Base-by-base conservation (phyloP, 2,797 vertebrate genomes). In the Arctocebus calabarensis region DNA sequence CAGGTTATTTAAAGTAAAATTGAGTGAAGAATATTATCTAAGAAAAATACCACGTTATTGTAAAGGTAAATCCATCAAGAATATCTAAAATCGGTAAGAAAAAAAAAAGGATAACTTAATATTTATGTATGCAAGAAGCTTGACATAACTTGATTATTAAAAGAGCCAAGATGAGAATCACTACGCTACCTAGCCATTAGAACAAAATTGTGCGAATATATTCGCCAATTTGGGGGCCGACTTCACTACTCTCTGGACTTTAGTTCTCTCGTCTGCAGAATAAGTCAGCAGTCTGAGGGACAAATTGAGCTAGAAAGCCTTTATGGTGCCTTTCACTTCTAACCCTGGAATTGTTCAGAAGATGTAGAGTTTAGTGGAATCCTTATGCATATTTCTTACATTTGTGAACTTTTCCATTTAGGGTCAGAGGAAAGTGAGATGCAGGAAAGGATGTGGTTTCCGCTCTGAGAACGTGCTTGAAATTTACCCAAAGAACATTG, bases 51-150 rank as follows among this genome's bases (percentile, higher is more conserved):
- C 48, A 94, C 68, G 2, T 1, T 94, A 66, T 94, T 85, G 88
- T 91, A 83, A 96, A 88, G 27, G 70, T 89, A 93, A 94, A 73
- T 93, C 71, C 74, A 75, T 95, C 83, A 52, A 74, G 73, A 97
- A 94, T 96, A 95, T 74, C 68, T 96, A 68, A 83, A 91, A 16
- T 77, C 61, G 94, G 95, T 19, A 66, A 66, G 9, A 70, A 82
- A 84, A 62, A 93, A 57, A 62, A 78, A 52, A 20, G 52, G 22
- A 70, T 32, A 82, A 43, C 17, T 87, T 95, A 66, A 62, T 88
- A 59, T 83, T 91, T 57, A 29, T 34, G 25, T 71, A 4, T 37
- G 34, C 43, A 40, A 86, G 86, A 93, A 87, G 37, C 6, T 19
- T 34, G 94, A 34, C 7, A 17, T 40, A 12, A 40, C 19, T 55